phyloP scores from a whole-genome alignment of 2,113 vertebrate genomes.

The Zeus faber region DNA sequence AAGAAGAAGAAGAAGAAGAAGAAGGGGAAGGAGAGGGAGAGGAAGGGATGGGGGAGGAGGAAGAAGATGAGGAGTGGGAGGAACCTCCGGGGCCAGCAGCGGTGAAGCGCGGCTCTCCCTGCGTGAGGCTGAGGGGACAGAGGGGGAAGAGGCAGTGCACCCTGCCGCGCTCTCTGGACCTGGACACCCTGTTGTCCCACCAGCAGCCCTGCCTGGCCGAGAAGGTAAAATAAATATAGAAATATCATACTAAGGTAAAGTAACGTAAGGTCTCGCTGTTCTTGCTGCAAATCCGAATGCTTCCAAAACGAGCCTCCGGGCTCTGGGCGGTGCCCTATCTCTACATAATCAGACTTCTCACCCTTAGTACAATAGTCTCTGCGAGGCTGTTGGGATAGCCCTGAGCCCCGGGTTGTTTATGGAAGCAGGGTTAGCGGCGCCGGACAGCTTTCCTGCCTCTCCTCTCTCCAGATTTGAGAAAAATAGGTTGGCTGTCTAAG shows the following conservation, averaged over 20 bases:
- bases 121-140: slow-evolving; percentile 46
- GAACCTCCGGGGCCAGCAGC: slow-evolving; percentile 35
- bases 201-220: slow-evolving; percentile 15
- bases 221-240: slow-evolving; percentile 36
- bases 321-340: not conserved
- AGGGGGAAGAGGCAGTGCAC: slow-evolving; percentile 65
- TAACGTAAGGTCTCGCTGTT: not conserved
- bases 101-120: slow-evolving; percentile 61
- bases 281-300: not conserved
- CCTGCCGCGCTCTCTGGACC: slow-evolving; percentile 46
- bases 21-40: slow-evolving; percentile 34
- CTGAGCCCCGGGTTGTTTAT: not conserved
- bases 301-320: not conserved
- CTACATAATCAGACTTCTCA: not conserved
- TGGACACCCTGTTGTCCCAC: slow-evolving; percentile 38
- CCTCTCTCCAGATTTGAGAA: not conserved
- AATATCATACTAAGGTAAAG: not conserved
- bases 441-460: not conserved
- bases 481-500: too few relatives aligned
- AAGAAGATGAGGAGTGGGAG: slow-evolving; percentile 26
- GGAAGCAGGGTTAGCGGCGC: slow-evolving; percentile 2
- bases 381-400: slow-evolving; percentile 3
- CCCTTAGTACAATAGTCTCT: slow-evolving; percentile 7
- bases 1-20: slow-evolving; percentile 25
- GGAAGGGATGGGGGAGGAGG: too few relatives aligned